These are phyloP conservation scores for Aix galericulata DNA, from an alignment of 2,113 vertebrate genomes.

Conservation along the genomic window DNA sequence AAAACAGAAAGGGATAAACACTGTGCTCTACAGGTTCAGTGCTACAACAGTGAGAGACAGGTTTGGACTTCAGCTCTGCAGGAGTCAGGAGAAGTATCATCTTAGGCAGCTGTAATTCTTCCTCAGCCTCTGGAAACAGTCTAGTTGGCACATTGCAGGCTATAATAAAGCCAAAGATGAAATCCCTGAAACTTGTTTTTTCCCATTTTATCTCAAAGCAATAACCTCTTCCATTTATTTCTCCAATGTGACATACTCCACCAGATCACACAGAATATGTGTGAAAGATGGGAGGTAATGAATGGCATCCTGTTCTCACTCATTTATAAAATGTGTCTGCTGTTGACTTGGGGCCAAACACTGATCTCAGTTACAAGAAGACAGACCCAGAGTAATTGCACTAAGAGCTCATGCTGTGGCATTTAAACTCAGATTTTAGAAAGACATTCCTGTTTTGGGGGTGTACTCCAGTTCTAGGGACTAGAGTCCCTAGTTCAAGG, in stretches of 20 bases:
- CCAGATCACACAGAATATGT: conserved; percentile 8
- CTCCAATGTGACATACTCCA: background rate
- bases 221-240: conserved; percentile 17
- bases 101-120: background rate
- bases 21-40: background rate
- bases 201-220: background rate
- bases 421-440: background rate
- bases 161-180: background rate
- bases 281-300: conserved; percentile 38
- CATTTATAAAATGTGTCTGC: conserved; percentile 37
- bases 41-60: background rate
- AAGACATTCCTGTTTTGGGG: background rate
- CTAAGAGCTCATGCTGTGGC: background rate
- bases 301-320: conserved; percentile 40
- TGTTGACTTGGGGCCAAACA: conserved; percentile 15
- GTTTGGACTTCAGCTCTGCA: background rate
- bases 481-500: background rate
- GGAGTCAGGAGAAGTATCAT: background rate
- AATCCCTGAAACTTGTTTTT: background rate
- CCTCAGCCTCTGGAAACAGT: background rate
- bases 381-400: background rate
- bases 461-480: background rate
- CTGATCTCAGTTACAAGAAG: background rate
- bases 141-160: background rate
- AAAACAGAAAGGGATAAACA: background rate